Evolutionary conservation across 2,797 vertebrate genomes (phyloP).

Genomic region (Esox lucius): DNA sequence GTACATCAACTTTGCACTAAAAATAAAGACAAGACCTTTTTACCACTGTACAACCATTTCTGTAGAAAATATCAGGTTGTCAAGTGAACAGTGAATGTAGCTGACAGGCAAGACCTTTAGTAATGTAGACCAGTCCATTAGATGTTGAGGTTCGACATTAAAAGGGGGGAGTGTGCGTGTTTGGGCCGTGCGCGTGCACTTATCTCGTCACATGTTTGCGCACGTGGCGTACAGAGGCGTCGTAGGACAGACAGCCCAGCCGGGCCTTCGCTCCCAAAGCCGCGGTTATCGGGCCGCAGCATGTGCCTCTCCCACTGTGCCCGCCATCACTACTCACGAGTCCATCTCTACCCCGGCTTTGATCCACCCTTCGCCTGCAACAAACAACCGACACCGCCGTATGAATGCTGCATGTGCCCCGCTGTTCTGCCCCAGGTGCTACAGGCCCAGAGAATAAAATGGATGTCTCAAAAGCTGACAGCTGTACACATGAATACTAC

Average conservation of each 20-base stretch:
- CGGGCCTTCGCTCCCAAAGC: not conserved
- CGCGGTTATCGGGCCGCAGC: constrained; percentile 58
- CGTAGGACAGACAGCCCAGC: not conserved
- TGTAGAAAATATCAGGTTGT: constrained; percentile 27
- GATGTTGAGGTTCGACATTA: constrained; percentile 52
- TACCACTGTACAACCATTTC: constrained; percentile 22
- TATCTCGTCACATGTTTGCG: not conserved
- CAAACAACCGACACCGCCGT: constrained; percentile 19
- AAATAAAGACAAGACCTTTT: not conserved
- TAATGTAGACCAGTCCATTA: not conserved
- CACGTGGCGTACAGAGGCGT: not conserved
- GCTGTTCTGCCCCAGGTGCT: not conserved
- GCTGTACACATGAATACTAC: not conserved
- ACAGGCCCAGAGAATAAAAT: not conserved
- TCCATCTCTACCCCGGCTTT: constrained; percentile 43
- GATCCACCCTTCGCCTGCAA: constrained; percentile 43
- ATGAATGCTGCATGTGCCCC: not conserved
- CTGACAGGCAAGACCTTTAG: not conserved
- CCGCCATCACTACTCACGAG: not conserved
- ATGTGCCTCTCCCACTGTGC: constrained; percentile 53
- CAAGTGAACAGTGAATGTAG: constrained; percentile 20
- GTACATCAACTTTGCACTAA: not conserved
- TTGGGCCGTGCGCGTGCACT: not conserved
- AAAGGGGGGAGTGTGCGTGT: constrained; percentile 18
- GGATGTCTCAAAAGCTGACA: not conserved